phyloP scores from a whole-genome alignment of 2,113 vertebrate species.

The Perognathus longimembris region DNA sequence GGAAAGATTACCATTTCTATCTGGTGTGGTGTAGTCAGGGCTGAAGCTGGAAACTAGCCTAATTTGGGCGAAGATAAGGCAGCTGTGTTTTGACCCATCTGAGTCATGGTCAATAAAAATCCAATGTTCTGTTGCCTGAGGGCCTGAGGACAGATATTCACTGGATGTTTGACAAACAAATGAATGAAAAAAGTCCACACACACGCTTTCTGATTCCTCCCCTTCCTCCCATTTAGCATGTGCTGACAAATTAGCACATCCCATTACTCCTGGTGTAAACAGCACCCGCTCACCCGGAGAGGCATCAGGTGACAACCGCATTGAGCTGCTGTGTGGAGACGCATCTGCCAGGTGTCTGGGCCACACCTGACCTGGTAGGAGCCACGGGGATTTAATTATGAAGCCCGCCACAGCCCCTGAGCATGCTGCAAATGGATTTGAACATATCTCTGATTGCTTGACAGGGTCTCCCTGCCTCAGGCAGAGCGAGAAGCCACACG shows the following conservation, averaged over 20 bases:
- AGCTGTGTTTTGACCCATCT: fast-evolving
- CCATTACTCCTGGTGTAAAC: background rate
- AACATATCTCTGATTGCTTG: background rate
- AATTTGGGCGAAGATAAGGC: too few relatives aligned
- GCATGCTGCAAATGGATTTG: background rate
- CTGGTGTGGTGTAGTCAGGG: too few relatives aligned
- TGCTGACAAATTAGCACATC: background rate
- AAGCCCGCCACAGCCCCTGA: background rate
- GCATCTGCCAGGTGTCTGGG: background rate
- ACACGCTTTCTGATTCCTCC: background rate
- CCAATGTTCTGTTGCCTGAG: too few relatives aligned
- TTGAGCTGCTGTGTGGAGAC: background rate
- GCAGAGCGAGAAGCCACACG: fast-evolving
- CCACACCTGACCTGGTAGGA: background rate
- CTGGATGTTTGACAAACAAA: background rate
- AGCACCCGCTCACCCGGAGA: background rate
- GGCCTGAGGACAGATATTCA: fast-evolving
- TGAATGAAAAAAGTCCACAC: fast-evolving
- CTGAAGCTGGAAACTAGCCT: fast-evolving
- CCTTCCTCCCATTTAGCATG: background rate
- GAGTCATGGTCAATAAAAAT: fast-evolving
- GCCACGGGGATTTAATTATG: background rate
- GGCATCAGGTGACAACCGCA: fast-evolving
- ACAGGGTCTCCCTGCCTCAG: fast-evolving
- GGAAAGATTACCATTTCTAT: too few relatives aligned